Evolutionary conservation across 1,140 invertebrate species (phyloP), one percentile per base, ranked within the genome.

Genomic region (Spodoptera litura): DNA sequence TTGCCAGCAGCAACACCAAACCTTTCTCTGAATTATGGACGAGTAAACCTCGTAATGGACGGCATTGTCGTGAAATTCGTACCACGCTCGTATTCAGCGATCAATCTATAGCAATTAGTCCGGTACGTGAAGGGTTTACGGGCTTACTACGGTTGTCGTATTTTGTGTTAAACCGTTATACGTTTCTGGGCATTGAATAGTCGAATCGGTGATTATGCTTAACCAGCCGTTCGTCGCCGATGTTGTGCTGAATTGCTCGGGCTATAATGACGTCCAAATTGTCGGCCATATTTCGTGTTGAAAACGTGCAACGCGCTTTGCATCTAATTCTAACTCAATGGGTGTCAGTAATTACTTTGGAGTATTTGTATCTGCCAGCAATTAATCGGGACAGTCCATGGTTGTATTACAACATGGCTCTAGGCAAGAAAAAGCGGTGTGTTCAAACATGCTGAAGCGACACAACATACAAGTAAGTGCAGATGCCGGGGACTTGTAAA

Each of bases 101-200:
- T 64, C 61, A 56, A 66, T 76, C 74, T 53, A 53, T 38, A 76
- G 61, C 74, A 55, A 76, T 76, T 76, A 76, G 31, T 64, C 53
- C 68, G 52, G 27, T 6, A 58, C 12, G 53, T 58, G 70, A 38
- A 58, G 53, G 70, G 70, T 58, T 58, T 72, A 72, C 59, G 35
- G 61, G 31, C 38, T n/a, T 64, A 64, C 53, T 64, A 64, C 53
- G 55, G 56, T 20, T 73, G 59, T 59, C 51, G 52, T 31, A 56
- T 70, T 71, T 55, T 71, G 68, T 71, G 68, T 71, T 55, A 55
- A 70, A 71, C 52, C 38, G 56, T 71, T 56, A 55, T 38, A 31
- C 51, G 27, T 15, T 31, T 56, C 52, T 56, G 68, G 27, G 2
- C n/a, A 71, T 52, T 56, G 68, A 71, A 31, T 31, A 35, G 27